Conservation (phyloP, 2,888 invertebrate genomes). For the Meiosimyza decipiens region DNA sequence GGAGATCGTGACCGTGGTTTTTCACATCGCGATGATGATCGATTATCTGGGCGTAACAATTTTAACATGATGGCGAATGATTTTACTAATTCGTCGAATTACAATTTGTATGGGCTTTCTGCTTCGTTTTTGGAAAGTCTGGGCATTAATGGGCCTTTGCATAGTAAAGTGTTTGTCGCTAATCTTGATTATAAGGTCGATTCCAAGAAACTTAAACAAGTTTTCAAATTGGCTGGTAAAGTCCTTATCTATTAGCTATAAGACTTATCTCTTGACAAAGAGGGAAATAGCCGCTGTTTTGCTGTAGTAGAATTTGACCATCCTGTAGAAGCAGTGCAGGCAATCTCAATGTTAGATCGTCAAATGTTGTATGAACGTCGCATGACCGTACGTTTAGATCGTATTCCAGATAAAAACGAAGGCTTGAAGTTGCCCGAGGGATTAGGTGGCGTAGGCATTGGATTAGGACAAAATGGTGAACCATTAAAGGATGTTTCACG, state of each 20-base stretch:
- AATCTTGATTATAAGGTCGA: slow-evolving; percentile 98
- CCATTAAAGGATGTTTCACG: slow-evolving; percentile 87
- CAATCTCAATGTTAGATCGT: slow-evolving; percentile 97
- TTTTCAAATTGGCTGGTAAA: slow-evolving; percentile 96
- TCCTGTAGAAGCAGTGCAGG: slow-evolving; percentile 96
- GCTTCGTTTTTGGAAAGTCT: slow-evolving; percentile 94
- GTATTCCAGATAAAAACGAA: slow-evolving; percentile 79
- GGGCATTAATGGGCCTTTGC: slow-evolving; percentile 92
- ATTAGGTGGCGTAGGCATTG: slow-evolving; percentile 91
- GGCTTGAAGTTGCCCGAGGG: slow-evolving; percentile 88
- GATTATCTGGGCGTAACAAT: slow-evolving; percentile 69
- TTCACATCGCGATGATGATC: slow-evolving; percentile 70
- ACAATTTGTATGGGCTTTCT: slow-evolving; percentile 93
- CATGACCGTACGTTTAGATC: slow-evolving; percentile 94
- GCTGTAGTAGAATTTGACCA: slow-evolving; percentile 96
- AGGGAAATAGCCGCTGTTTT: slow-evolving; percentile 96
- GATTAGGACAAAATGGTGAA: slow-evolving; percentile 91
- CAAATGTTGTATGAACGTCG: slow-evolving; percentile 92
- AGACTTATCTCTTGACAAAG: slow-evolving; percentile 93
- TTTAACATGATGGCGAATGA: slow-evolving; percentile 67
- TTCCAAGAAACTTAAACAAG: slow-evolving; percentile 91
- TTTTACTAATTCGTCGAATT: slow-evolving; percentile 69
- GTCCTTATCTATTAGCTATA: too few relatives aligned
- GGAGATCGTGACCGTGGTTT: slow-evolving; percentile 62
- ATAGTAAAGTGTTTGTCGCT: slow-evolving; percentile 95